phyloP scores from a whole-genome alignment of 2,888 invertebrate genomes.

The Leucophenga montana region DNA sequence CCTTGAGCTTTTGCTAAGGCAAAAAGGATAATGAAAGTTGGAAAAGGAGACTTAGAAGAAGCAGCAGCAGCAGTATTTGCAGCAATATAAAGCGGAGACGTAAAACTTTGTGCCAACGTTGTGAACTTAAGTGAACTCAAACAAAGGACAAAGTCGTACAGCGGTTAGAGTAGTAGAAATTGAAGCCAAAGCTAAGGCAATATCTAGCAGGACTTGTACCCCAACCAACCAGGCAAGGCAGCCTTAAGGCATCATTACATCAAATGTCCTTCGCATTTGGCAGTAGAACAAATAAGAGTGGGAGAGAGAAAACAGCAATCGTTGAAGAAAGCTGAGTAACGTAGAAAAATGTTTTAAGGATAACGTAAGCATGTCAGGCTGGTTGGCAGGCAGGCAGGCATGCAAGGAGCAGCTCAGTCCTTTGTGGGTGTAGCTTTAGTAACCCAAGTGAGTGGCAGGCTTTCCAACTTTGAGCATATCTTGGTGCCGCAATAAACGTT shows the following conservation, averaged over 20 bases:
- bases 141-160: slow-evolving; percentile 59
- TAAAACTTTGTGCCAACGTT: slow-evolving; percentile 51
- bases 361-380: slow-evolving; percentile 4
- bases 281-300: slow-evolving; percentile 15
- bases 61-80: slow-evolving; percentile 22
- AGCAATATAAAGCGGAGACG: slow-evolving; percentile 32
- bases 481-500: slow-evolving; percentile 61
- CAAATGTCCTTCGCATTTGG: slow-evolving; percentile 68
- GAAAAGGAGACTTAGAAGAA: slow-evolving; percentile 29
- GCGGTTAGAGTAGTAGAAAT: slow-evolving; percentile 21
- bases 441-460: slow-evolving; percentile 54
- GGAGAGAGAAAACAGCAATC: slow-evolving; percentile 10
- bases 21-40: slow-evolving; percentile 65
- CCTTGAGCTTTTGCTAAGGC: slow-evolving; percentile 57
- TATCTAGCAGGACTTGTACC: slow-evolving; percentile 21
- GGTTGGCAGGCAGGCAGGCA: neutral
- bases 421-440: slow-evolving; percentile 22
- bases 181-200: slow-evolving; percentile 38
- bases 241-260: slow-evolving; percentile 68
- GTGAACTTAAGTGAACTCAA: slow-evolving; percentile 67
- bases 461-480: slow-evolving; percentile 48
- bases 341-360: slow-evolving; percentile 19
- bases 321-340: slow-evolving; percentile 21
- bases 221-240: slow-evolving; percentile 42
- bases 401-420: neutral